Evolutionary conservation across 2,888 invertebrate species (phyloP), one percentile per base, ranked within the genome.

Genomic region (Steinernema carpocapsae): DNA sequence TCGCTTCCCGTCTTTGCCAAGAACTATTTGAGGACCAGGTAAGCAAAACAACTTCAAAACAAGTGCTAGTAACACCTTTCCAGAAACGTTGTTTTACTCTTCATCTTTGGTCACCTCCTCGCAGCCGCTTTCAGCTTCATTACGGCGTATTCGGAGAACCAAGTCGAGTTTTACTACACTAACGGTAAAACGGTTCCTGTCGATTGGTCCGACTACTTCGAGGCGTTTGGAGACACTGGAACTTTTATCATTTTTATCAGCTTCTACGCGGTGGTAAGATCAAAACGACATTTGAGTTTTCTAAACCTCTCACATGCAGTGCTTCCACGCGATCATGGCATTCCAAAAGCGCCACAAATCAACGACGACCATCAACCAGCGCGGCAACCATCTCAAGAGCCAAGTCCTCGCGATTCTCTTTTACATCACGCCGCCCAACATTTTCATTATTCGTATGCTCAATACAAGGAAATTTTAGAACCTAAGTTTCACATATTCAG

Each of bases 191-290:
- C 17, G 64, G 12, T 64, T 32, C 64, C 32, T 4, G 17, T 64
- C 64, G 29, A 64, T 32, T 64, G 64, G 64, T 32, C 64, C 3
- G 64, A 64, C 64, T 64, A 64, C 64, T 64, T 64, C 32, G 64
- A 64, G 14, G 64, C 64, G 1, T 32, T 64, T 17, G 64, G 64
- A 10, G 64, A 64, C 7, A 26, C 64, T 17, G 64, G 64, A 1
- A 64, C 64, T 1, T 64, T 64, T 17, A 7, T 64, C 32, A 64
- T 64, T n/a, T 64, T 64, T 32, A 17, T 64, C 37, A 32, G 1
- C 14, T 29, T 32, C 17, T 64, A 64, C 32, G 14, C 6, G 17
- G 32, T 64, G 32, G 64, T 64, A 17, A 64, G 64, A 3, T 48
- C 17, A 4, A 6, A 64, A 17, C 4, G 1, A 1, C 32, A 14